Conservation (phyloP, 1,140 invertebrate genomes). For the Dendroctonus valens region DNA sequence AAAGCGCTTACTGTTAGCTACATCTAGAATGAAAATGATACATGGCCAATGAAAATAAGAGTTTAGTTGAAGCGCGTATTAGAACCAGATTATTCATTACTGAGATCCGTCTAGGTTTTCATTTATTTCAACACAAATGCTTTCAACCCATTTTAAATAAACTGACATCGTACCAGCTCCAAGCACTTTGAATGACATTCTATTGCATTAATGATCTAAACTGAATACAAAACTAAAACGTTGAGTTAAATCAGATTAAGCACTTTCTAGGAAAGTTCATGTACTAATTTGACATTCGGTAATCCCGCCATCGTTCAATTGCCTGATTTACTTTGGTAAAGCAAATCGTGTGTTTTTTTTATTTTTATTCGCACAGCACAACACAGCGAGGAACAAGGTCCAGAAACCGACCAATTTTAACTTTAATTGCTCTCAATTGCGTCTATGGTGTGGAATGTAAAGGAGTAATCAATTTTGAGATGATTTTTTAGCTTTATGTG, state of each 20-base stretch:
- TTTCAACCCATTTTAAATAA: neutral
- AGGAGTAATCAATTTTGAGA: slow-evolving; percentile 2
- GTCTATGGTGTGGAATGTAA: slow-evolving; percentile 7
- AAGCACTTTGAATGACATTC: neutral
- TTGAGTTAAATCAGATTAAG: slow-evolving; percentile 34
- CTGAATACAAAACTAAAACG: slow-evolving; percentile 33
- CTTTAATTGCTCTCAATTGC: no score
- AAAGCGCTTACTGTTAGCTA: slow-evolving; percentile 2
- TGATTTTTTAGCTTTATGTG: no score
- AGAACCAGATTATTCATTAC: slow-evolving; percentile 14
- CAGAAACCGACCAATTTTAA: no score
- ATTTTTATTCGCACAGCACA: no score
- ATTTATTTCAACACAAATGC: slow-evolving; percentile 12
- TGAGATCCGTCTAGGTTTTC: slow-evolving; percentile 28
- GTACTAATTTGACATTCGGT: slow-evolving; percentile 20
- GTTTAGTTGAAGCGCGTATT: slow-evolving; percentile 8
- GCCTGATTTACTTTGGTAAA: slow-evolving; percentile 9
- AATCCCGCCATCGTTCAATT: slow-evolving; percentile 5
- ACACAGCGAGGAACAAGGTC: no score
- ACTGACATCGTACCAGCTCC: neutral
- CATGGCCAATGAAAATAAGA: neutral
- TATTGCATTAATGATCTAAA: slow-evolving; percentile 7
- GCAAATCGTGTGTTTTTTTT: no score
- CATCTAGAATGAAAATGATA: neutral
- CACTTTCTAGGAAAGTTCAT: slow-evolving; percentile 21